These are phyloP conservation scores for Ochlodes sylvanus DNA, from an alignment of 2,888 invertebrate species.

Conservation along the genomic window DNA sequence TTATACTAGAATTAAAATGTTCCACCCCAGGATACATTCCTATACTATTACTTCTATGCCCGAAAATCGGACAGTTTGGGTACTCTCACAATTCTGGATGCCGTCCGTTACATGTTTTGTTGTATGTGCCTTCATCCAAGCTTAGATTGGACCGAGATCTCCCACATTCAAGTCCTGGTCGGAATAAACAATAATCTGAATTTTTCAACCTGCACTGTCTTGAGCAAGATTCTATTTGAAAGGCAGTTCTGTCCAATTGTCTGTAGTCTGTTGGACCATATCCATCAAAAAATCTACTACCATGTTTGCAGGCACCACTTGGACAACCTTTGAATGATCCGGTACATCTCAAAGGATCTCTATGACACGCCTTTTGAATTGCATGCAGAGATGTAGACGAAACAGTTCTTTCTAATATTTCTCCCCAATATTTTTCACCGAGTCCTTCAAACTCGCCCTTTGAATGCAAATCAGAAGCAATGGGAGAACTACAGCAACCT, in stretches of 20 bases:
- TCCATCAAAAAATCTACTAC: conserved; percentile 75
- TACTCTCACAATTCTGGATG: conserved; percentile 84
- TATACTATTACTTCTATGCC: conserved; percentile 83
- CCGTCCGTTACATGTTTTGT: conserved; percentile 76
- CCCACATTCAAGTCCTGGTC: conserved; percentile 75
- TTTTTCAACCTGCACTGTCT: conserved; percentile 78
- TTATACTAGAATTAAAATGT: conserved; percentile 79
- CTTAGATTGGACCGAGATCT: conserved; percentile 80
- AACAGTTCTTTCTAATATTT: conserved; percentile 91
- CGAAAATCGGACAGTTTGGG: conserved; percentile 81
- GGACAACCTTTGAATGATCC: conserved; percentile 80
- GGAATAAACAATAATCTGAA: conserved; percentile 78
- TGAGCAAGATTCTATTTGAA: conserved; percentile 79
- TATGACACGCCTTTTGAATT: conserved; percentile 83
- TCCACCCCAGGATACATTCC: conserved; percentile 79
- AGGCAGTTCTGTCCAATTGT: conserved; percentile 76
- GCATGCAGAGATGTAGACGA: conserved; percentile 91
- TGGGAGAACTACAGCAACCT: conserved; percentile 78
- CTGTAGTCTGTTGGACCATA: conserved; percentile 75
- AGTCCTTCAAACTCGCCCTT: conserved; percentile 87
- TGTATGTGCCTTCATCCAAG: conserved; percentile 79
- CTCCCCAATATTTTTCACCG: conserved; percentile 90
- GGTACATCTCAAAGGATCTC: conserved; percentile 72
- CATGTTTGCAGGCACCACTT: conserved; percentile 71
- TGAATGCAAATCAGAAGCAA: conserved; percentile 78